Conservation (phyloP, 2,113 vertebrate genomes). For the Nestor notabilis region DNA sequence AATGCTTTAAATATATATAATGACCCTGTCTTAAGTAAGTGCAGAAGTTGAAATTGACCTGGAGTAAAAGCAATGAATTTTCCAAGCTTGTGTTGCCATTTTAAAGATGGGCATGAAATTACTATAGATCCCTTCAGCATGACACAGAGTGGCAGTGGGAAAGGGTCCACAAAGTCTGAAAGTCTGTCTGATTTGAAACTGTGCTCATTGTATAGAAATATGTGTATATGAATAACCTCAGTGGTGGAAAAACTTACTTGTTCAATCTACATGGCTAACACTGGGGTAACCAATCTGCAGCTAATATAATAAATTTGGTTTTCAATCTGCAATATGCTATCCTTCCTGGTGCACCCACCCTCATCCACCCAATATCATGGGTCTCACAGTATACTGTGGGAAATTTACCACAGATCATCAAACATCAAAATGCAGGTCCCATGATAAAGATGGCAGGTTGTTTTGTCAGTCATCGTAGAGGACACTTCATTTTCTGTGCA, state of each 20-base stretch:
- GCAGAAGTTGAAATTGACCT: background rate
- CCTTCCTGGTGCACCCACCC: background rate
- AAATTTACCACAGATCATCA: background rate
- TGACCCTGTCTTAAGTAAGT: background rate
- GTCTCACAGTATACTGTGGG: fast-evolving
- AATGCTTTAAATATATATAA: background rate
- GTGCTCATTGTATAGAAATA: background rate
- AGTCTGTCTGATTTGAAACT: background rate
- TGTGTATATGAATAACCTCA: background rate
- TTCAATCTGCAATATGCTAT: background rate
- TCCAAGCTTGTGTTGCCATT: background rate
- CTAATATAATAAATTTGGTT: background rate
- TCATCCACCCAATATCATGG: background rate
- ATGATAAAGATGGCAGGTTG: background rate
- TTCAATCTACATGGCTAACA: background rate
- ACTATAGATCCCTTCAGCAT: fast-evolving
- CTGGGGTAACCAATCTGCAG: background rate
- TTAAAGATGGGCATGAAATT: background rate
- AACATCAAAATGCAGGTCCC: background rate
- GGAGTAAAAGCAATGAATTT: background rate
- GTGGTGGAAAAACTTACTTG: background rate
- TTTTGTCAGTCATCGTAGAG: background rate
- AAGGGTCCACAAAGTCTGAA: background rate
- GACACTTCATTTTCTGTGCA: background rate
- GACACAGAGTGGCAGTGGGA: background rate